Evolutionary conservation across 30 jellyfish, hydroid and myxozoan genomes (phyloP).

Genomic region (Calvadosia cruxmelitensis): DNA sequence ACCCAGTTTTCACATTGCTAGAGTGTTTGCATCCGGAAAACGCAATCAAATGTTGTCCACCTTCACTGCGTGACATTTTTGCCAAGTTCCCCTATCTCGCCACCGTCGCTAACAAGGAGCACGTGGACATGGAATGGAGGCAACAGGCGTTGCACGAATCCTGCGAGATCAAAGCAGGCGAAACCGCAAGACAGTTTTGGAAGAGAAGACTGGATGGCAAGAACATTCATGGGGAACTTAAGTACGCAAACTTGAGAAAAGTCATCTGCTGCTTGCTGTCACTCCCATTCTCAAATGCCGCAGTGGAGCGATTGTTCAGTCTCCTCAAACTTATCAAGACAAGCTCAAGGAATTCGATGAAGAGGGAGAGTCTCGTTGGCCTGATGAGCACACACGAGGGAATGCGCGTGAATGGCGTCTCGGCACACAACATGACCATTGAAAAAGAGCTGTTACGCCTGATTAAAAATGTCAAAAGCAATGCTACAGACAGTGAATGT

Average conservation of each 20-base stretch:
- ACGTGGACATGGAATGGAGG: slow-evolving; percentile 16
- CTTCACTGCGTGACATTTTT: background rate
- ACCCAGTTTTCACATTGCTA: slow-evolving; percentile 1
- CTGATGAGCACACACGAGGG: too few relatives aligned
- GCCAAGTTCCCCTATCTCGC: background rate
- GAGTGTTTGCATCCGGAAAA: slow-evolving; percentile 6
- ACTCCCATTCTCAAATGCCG: slow-evolving; percentile 18
- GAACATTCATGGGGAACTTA: background rate
- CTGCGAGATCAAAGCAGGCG: background rate
- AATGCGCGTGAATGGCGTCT: too few relatives aligned
- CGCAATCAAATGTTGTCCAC: slow-evolving; percentile 12
- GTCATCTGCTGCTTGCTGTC: slow-evolving; percentile 3
- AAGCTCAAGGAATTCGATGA: too few relatives aligned
- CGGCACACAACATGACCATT: too few relatives aligned
- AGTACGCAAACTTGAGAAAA: slow-evolving; percentile 18
- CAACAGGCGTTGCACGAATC: slow-evolving; percentile 17
- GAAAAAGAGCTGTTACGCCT: too few relatives aligned
- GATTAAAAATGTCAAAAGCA: too few relatives aligned
- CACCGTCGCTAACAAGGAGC: background rate
- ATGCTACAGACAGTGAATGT: too few relatives aligned
- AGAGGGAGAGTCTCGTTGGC: too few relatives aligned
- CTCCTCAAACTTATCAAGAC: too few relatives aligned
- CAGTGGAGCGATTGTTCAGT: too few relatives aligned
- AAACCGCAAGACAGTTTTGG: slow-evolving; percentile 7
- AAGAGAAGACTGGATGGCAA: slow-evolving; percentile 12